phyloP scores from a whole-genome alignment of 2,113 vertebrate genomes.

The Corvus moneduloides region DNA sequence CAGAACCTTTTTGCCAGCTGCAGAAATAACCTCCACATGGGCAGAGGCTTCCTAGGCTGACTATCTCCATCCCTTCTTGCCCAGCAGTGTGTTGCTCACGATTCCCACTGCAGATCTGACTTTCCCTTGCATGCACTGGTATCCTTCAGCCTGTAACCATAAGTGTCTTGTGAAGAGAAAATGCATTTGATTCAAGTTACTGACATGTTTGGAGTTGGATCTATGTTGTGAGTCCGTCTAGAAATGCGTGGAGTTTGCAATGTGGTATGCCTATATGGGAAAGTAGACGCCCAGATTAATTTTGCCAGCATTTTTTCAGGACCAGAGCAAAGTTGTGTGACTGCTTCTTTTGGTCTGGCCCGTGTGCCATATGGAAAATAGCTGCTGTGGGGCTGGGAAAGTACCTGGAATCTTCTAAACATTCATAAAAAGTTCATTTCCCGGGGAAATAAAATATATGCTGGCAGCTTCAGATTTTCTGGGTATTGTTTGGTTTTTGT shows the following conservation, averaged over 20 bases:
- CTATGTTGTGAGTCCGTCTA: background rate
- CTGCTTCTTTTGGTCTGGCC: background rate
- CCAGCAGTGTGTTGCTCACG: background rate
- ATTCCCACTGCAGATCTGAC: background rate
- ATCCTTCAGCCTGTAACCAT: background rate
- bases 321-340: background rate
- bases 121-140: background rate
- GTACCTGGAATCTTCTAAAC: background rate
- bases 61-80: background rate
- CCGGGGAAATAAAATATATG: background rate
- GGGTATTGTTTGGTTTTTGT: background rate
- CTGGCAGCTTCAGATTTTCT: background rate
- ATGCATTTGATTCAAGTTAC: background rate
- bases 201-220: background rate
- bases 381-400: background rate
- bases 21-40: background rate
- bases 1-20: background rate
- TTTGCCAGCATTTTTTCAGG: background rate
- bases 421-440: background rate
- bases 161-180: background rate
- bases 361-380: background rate
- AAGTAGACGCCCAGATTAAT: background rate
- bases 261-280: background rate
- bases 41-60: background rate
- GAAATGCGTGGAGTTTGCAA: background rate